phyloP scores from a whole-genome alignment of 2,113 vertebrate species.

The Colaptes auratus region DNA sequence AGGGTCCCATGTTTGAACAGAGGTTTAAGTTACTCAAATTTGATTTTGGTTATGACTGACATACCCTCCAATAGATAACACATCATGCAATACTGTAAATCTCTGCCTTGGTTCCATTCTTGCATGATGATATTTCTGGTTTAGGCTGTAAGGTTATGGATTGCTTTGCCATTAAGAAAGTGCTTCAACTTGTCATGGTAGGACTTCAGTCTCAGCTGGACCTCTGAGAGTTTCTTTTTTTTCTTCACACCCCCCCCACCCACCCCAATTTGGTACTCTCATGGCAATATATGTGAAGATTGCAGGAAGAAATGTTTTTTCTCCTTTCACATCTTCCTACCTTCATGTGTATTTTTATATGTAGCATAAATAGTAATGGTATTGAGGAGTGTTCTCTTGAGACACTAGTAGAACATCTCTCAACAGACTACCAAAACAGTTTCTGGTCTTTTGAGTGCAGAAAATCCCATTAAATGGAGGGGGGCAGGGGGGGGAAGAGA shows the following conservation, averaged over 20 bases:
- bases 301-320: not conserved
- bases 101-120: not conserved
- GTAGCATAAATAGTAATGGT: not conserved
- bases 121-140: accelerated
- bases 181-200: not conserved
- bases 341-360: not conserved
- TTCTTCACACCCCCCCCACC: not conserved
- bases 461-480: not conserved
- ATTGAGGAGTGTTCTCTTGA: not conserved
- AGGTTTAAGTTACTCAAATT: not conserved
- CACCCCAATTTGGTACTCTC: not conserved
- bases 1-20: not conserved
- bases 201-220: not conserved
- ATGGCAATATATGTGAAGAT: not conserved
- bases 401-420: not conserved
- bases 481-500: not conserved
- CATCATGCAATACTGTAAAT: not conserved
- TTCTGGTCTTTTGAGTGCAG: not conserved
- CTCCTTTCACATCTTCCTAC: not conserved
- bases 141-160: not conserved
- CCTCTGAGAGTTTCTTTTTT: not conserved
- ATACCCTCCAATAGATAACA: not conserved
- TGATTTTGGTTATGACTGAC: not conserved
- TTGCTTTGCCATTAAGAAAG: not conserved
- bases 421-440: not conserved